Evolutionary conservation across 2,888 invertebrate species (phyloP), one percentile per base, ranked within the genome.

Genomic region (Dynastes grantii): DNA sequence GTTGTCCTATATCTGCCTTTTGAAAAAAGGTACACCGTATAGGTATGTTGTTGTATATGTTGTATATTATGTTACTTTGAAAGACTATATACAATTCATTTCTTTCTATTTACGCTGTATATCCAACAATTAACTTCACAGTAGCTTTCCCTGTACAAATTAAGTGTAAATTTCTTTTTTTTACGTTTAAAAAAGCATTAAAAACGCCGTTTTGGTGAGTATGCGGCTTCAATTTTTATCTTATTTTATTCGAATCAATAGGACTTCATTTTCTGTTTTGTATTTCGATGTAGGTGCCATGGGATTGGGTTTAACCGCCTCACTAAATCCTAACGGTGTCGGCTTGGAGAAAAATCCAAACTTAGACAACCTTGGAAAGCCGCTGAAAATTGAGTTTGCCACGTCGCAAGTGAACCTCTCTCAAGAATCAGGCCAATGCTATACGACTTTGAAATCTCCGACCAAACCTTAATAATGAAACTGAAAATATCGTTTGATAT

Each of bases 241-340:
- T 55, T n/a, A 9, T 61, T 11, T 29, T 11, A 16, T 29, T 61
- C 61, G 1, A 8, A 29, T 11, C 6, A 61, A 22, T 8, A 22
- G 27, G 3, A 3, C n/a, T 53, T 53, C n/a, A 53, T 53, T 53
- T 53, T 16, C 0, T 16, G 53, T 53, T 53, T 58, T 45, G 1
- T 55, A 61, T 63, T 76, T 81, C 81, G 45, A 45, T 76, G 49
- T 79, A 83, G 83, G 84, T 80, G 80, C 82, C 3, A 76, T 79
- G 68, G 79, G 58, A 76, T 86, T 92, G 88, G 93, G 93, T 85
- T 89, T 93, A 84, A 91, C 93, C 79, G 91, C 93, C 81, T 92
- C 92, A 81, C 90, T 94, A 81, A 92, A 93, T 82, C 93, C 93
- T 77, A 93, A 93, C 87, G 93, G 93, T 79, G 90, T 90, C 81